Evolutionary conservation across 2,113 vertebrate species (phyloP), one percentile per base, ranked within the genome.

Genomic region (Proteles cristata): DNA sequence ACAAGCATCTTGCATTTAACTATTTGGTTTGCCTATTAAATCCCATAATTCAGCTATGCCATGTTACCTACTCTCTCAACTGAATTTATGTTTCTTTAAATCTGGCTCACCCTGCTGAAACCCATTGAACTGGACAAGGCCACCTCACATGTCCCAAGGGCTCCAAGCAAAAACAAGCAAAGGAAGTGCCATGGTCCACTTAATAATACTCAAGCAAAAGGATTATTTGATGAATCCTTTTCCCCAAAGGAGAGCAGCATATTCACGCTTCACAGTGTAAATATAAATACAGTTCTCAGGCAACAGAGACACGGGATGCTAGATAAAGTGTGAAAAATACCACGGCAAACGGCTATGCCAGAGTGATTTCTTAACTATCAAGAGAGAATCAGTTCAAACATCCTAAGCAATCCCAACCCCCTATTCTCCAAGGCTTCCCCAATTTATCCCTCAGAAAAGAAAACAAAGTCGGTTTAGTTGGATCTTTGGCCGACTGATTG

Each of bases 1-100:
- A 92, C 96, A 92, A 98, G 98, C 98, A 98, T 98, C 98, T 98
- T 98, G 98, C 97, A 98, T 99, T 99, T 99, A 98, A 98, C 98
- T 98, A 98, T 99, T 99, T 98, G 98, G 92, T 98, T 99, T 98
- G 98, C 98, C 98, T 98, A 98, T 98, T 98, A 98, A 98, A 98
- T 97, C 91, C 97, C 97, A 98, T 99, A 98, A 98, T 98, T 99
- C 97, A 98, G 97, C 69, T 97, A 95, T 97, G 90, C 97, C 1
- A 33, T 96, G 96, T 98, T 98, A 97, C 97, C 55, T 97, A 97
- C 94, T 97, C 88, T 98, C 93, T 97, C 7, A 0, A 84, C 90
- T 89, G 63, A 93, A 98, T 98, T 98, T 98, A 98, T 98, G 91
- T 97, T 98, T 98, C 97, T 98, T 99, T 98, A 98, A 98, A 98